Conservation (phyloP, 2,888 invertebrate species). For the Lamellibrachia columna region DNA sequence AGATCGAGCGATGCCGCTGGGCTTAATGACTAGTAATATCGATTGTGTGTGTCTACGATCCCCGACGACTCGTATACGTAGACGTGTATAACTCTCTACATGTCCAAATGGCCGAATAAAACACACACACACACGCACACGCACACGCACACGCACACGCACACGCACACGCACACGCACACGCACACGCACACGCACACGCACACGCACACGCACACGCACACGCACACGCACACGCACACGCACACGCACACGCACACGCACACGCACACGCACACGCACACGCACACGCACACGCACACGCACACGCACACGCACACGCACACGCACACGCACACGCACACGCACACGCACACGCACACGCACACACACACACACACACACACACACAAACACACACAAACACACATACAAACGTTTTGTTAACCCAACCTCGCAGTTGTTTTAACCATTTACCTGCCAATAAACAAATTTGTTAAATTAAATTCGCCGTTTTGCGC, state of each 20-base stretch:
- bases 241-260: slow-evolving; percentile 31
- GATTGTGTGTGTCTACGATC: not conserved
- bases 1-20: not conserved
- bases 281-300: slow-evolving; percentile 34
- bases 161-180: slow-evolving; percentile 34
- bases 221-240: slow-evolving; percentile 34
- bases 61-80: not conserved
- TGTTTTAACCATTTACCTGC: not conserved
- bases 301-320: slow-evolving; percentile 34
- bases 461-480: not conserved
- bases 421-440: not conserved
- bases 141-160: slow-evolving; percentile 33
- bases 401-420: not conserved
- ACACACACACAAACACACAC: slow-evolving; percentile 28
- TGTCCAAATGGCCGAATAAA: not conserved
- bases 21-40: not conserved
- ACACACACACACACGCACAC: slow-evolving; percentile 3
- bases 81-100: not conserved
- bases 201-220: slow-evolving; percentile 34
- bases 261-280: not conserved
- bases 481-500: not conserved
- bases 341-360: slow-evolving; percentile 34
- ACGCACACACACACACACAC: slow-evolving; percentile 35
- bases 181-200: slow-evolving; percentile 36
- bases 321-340: slow-evolving; percentile 31